Percentiles rank a stretch among this genome's conserved stretches.
Conservation (phyloP, 2,888 invertebrate genomes). For the Chaetoderma sp. region DNA sequence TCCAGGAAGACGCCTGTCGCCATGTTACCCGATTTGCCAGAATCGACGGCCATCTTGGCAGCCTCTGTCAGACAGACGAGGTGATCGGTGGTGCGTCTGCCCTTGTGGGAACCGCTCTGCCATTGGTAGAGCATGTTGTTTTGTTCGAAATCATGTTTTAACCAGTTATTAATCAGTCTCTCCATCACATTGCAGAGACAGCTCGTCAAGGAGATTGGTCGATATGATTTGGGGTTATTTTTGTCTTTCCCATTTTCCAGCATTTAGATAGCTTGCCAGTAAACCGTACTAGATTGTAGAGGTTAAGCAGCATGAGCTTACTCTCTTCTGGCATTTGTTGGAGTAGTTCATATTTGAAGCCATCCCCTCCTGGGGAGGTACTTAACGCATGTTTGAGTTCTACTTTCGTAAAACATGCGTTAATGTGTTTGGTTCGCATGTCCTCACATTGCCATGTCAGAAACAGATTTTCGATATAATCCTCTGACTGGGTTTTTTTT, state of each 20-base stretch:
- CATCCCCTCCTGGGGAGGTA: constrained; percentile 2
- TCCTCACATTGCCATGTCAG: too few species aligned
- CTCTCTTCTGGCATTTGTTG: background rate
- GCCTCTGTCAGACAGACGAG: background rate
- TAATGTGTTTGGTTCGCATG: background rate
- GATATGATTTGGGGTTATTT: background rate
- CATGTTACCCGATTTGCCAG: background rate
- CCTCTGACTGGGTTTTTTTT: background rate
- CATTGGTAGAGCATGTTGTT: background rate
- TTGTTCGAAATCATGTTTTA: background rate
- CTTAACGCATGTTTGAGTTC: background rate
- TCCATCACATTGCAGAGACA: background rate
- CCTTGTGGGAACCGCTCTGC: background rate
- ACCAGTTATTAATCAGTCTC: background rate
- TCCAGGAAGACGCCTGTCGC: background rate
- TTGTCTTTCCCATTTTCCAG: constrained; percentile 1
- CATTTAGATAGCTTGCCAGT: background rate
- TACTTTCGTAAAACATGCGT: background rate
- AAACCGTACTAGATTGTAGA: background rate
- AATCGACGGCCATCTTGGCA: background rate
- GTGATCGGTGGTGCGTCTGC: background rate
- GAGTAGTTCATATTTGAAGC: background rate
- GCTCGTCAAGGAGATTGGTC: constrained; percentile 1
- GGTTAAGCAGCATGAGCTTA: background rate
- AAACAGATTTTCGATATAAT: too few species aligned